Base-by-base conservation (phyloP, 1,140 invertebrate species). In the Bombus pyrosoma region DNA sequence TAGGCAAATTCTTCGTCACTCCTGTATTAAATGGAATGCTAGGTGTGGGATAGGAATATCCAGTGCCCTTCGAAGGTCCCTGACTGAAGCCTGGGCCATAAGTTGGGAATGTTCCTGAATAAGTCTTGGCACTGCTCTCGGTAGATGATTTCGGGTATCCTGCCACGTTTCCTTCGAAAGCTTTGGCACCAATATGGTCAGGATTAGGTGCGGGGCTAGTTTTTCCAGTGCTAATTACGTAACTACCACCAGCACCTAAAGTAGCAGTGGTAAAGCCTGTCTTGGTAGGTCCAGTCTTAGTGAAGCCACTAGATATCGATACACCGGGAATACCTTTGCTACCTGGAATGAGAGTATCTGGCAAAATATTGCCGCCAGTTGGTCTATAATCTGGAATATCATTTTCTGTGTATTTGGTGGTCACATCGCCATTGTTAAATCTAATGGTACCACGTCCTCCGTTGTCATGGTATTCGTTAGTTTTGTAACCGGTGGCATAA, bases 201-300 rank as follows among this genome's bases (percentile, higher is more conserved):
- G 89, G 89, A 74, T 91, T 87, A 0, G 91, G 89, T 57, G 87
- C 87, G 5, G 92, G 92, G 66, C 89, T 83, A 5, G 81, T 80
- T 22, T 78, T 69, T 62, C 88, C 79, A 8, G 91, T 89, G 12
- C 92, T 92, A 32, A 92, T 85, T 2, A 94, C 91, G 41, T 95
- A 95, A 66, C 89, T 93, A 8, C 93, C 94, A 75, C 92, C 93
- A 4, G 94, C 94, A 22, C 94, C 94, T 28, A 95, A 75, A 77
- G 94, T 88, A 34, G 94, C 94, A 9, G 93, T 94, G 1, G 93
- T 94, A 37, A 94, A 93, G 10, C 94, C 94, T 10, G 95, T 95
- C 59, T 91, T 94, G 0, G 95, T 95, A 32, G 90, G 87, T n/a
- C 94, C 94, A 10, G 92, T 93, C 89, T 95, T 95, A 0, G 94